These are phyloP conservation scores for Cochlearius cochlearius DNA, from an alignment of 2,113 vertebrate species.

Conservation along the genomic window DNA sequence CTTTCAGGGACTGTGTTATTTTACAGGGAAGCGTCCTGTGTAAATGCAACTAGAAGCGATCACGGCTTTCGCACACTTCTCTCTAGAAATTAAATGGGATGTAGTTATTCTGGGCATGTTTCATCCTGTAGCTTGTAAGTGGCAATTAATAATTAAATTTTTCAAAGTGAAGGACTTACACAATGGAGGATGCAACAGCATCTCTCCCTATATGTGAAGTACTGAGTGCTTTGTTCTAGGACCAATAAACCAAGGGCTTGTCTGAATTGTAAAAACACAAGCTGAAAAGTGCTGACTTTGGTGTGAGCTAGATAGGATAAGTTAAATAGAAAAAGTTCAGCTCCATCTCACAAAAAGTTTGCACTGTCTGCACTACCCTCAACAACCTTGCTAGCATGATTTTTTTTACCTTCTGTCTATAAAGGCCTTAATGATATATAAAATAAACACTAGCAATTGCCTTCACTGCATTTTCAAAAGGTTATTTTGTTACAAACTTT, in stretches of 20 bases:
- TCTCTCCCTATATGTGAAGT: not conserved
- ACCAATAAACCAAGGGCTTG: not conserved
- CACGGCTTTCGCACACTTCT: accelerated
- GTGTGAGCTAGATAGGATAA: not conserved
- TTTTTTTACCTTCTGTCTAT: not conserved
- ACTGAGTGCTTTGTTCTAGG: not conserved
- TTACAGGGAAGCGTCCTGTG: not conserved
- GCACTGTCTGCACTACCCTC: not conserved
- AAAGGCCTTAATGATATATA: not conserved
- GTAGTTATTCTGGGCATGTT: not conserved
- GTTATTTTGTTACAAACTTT: not conserved
- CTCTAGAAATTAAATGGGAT: not conserved
- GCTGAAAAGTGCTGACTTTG: not conserved
- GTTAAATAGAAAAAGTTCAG: not conserved
- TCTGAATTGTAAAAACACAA: not conserved
- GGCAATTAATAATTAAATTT: not conserved
- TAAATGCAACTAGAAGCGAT: not conserved
- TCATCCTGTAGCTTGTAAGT: not conserved
- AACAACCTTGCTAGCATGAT: not conserved
- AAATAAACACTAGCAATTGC: not conserved
- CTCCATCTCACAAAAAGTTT: not conserved
- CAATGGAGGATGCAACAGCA: accelerated
- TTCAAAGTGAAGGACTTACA: not conserved
- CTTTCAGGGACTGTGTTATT: not conserved
- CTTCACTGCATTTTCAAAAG: not conserved